Evolutionary conservation across 2,113 vertebrate genomes (phyloP).

Genomic region (Gavialis gangeticus): DNA sequence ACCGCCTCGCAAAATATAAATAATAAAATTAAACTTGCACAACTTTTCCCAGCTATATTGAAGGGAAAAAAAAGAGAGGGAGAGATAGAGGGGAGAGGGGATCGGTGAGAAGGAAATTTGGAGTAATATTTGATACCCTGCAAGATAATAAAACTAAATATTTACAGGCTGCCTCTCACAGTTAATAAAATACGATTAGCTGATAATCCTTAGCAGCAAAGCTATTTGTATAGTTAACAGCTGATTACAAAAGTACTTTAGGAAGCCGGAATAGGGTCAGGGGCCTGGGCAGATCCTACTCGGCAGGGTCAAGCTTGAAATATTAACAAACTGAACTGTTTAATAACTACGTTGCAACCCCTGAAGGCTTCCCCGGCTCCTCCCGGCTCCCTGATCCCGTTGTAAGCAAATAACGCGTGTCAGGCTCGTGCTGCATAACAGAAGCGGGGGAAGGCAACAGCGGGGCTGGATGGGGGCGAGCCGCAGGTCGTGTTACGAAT

Average conservation of each 20-base stretch:
- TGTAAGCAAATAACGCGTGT: constrained; percentile 67
- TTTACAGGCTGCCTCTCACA: constrained; percentile 75
- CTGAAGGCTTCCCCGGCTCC: constrained; percentile 46
- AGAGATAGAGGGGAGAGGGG: constrained; percentile 31
- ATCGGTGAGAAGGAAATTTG: constrained; percentile 62
- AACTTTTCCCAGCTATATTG: constrained; percentile 47
- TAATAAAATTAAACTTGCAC: constrained; percentile 73
- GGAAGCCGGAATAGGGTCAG: constrained; percentile 55
- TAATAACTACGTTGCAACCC: constrained; percentile 62
- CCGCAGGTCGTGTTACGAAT: neutral
- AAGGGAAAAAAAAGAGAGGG: too few relatives aligned
- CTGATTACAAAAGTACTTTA: constrained; percentile 70
- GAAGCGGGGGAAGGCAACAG: neutral
- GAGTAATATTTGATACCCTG: constrained; percentile 70
- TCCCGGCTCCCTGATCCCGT: neutral
- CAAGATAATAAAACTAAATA: constrained; percentile 79
- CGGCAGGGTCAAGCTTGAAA: constrained; percentile 68
- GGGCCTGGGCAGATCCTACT: constrained; percentile 46
- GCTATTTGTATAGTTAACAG: constrained; percentile 77
- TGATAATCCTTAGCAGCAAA: constrained; percentile 73
- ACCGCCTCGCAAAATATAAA: constrained; percentile 79
- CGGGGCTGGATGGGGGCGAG: neutral
- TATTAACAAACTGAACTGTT: constrained; percentile 74
- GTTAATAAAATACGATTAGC: constrained; percentile 78
- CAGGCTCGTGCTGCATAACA: neutral